These are phyloP conservation scores for Drosophila birchii DNA, from an alignment of 2,888 invertebrate genomes.

Conservation along the genomic window DNA sequence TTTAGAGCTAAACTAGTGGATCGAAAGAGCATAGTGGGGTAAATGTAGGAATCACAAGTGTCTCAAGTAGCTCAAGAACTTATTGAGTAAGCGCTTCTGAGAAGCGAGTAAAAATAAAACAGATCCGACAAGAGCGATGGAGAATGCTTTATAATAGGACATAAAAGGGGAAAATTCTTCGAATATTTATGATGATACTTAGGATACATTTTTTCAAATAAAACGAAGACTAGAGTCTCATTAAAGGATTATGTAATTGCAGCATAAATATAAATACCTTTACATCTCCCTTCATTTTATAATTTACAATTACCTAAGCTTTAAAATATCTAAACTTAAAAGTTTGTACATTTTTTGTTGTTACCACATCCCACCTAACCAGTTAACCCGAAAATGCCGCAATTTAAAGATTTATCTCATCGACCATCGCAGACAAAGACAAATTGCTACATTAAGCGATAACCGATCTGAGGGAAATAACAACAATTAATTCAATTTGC, in stretches of 20 bases:
- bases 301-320: neutral
- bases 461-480: constrained; percentile 67
- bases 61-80: constrained; percentile 27
- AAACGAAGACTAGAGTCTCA: neutral
- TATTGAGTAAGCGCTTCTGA: constrained; percentile 24
- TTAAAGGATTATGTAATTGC: too few species aligned
- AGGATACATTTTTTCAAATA: neutral
- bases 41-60: constrained; percentile 6
- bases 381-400: constrained; percentile 33
- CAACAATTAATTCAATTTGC: constrained; percentile 74
- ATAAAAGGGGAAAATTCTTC: neutral
- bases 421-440: constrained; percentile 62
- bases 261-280: neutral
- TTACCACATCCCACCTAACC: constrained; percentile 18
- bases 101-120: constrained; percentile 26
- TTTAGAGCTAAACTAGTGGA: constrained; percentile 32
- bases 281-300: too few species aligned
- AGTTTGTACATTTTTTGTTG: neutral
- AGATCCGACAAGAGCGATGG: neutral
- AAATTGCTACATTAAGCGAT: constrained; percentile 73
- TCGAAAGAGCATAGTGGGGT: neutral
- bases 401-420: constrained; percentile 41
- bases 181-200: constrained; percentile 14
- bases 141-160: neutral
- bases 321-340: too few species aligned